Evolutionary conservation across 2,113 vertebrate species (phyloP).

Genomic region (Dicaeum eximium): DNA sequence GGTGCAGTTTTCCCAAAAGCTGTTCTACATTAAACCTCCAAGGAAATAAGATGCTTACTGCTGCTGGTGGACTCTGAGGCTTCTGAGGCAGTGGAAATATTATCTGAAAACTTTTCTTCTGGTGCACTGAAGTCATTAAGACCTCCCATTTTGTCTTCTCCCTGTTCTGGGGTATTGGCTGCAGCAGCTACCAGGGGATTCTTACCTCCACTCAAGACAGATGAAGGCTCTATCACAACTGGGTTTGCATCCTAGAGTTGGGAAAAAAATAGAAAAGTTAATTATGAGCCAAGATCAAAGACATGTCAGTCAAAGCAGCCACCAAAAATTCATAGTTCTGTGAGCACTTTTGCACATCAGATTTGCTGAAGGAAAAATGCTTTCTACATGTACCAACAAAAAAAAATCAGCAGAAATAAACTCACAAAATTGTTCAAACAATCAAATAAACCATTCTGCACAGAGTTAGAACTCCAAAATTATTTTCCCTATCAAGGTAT

Average conservation of each 20-base stretch:
- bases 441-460: not conserved
- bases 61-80: conserved; percentile 83
- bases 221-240: conserved; percentile 89
- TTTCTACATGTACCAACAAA: not conserved
- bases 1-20: conserved; percentile 3
- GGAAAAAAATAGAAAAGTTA: not conserved
- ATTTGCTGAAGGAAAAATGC: not conserved
- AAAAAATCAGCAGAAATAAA: not conserved
- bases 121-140: conserved; percentile 76
- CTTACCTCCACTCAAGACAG: conserved; percentile 81
- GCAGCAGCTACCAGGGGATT: conserved; percentile 68
- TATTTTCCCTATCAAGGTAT: not conserved
- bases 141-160: conserved; percentile 73
- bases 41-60: conserved; percentile 78
- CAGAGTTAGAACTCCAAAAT: not conserved
- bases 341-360: not conserved
- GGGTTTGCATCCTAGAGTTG: conserved; percentile 84
- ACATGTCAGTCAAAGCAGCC: rapidly evolving
- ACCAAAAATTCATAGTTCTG: not conserved
- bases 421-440: not conserved
- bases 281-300: not conserved
- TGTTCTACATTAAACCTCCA: conserved; percentile 29
- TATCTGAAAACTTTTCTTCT: conserved; percentile 90
- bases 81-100: conserved; percentile 91
- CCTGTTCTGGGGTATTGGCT: conserved; percentile 71